Conservation (phyloP, 2,888 invertebrate species). For the Parelbella ahira region DNA sequence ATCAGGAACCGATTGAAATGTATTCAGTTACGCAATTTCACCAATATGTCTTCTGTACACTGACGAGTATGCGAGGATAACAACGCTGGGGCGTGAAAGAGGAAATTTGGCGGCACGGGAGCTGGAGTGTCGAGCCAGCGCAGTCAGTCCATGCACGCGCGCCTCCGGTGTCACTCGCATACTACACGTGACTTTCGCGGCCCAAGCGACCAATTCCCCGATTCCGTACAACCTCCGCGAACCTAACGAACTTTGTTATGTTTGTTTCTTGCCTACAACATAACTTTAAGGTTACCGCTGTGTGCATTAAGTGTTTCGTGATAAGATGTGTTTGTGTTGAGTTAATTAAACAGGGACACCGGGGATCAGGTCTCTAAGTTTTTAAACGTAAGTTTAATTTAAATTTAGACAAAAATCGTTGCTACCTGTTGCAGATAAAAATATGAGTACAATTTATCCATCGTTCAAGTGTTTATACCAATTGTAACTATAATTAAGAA, state of each 20-base stretch:
- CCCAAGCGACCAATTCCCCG: not conserved
- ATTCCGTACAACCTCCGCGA: conserved; percentile 5
- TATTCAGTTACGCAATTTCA: no score
- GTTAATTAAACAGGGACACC: conserved; percentile 8
- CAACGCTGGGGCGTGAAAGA: no score
- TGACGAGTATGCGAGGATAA: no score
- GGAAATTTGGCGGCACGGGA: no score
- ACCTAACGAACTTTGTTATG: conserved; percentile 17
- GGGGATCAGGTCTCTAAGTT: conserved; percentile 4
- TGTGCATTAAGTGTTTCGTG: conserved; percentile 16
- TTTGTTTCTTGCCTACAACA: not conserved
- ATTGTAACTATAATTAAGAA: no score
- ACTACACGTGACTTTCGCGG: not conserved
- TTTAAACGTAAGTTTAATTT: conserved; percentile 15
- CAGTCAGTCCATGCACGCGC: no score
- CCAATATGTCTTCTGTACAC: no score
- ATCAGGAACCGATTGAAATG: conserved; percentile 9
- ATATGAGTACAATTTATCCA: no score
- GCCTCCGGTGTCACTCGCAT: conserved; percentile 11
- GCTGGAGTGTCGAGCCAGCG: no score
- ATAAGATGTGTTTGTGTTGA: conserved; percentile 16
- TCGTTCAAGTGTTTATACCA: no score
- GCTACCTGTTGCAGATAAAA: no score
- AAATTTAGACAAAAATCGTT: no score
- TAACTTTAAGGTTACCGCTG: conserved; percentile 8